Evolutionary conservation across 37 sponge, comb jelly and placozoan species (phyloP), one percentile per base, ranked within the genome.

Genomic region (Oscarella lobularis): DNA sequence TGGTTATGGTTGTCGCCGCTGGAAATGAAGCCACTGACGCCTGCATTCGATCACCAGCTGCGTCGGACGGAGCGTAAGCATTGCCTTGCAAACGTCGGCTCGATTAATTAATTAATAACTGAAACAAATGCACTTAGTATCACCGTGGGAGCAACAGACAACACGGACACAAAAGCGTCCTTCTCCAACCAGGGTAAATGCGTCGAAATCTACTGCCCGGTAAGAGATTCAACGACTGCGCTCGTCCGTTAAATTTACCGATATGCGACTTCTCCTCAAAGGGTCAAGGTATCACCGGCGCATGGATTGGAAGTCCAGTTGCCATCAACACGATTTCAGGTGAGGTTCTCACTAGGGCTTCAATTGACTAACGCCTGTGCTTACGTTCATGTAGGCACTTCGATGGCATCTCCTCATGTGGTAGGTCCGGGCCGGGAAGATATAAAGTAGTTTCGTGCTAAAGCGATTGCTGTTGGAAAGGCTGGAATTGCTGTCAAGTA

Each of bases 291-390:
- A 48, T 48, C 20, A 48, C n/a, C n/a, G n/a, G n/a, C n/a, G 71
- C 71, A 5, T 68, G 71, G 71, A 29, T n/a, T 14, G 31, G n/a
- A 68, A 4, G n/a, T 20, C 29, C 6, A 4, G 33, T 35, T 30
- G 71, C 71, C 71, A 68, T 35, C 71, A 68, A 68, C 71, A 68
- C 71, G 35, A 68, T 68, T 35, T 68, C 71, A 29, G 71, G 71
- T 68, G 6, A 75, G 20, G 60, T 48, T 48, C 14, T 48, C 14
- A 27, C 60, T 20, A 48, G 60, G 20, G 60, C 60, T 48, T 48
- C 20, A 48, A 48, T 48, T 48, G 60, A 48, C 60, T 48, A 48
- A 48, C 9, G 20, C 60, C 20, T 48, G 60, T 48, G 60, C 9
- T 20, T 27, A 34, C 31, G 29, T 68, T 34, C 71, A 68, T 68